Evolutionary conservation across 2,797 vertebrate genomes (phyloP), one percentile per base, ranked within the genome.

Genomic region (Neosilurus hyrtlii): DNA sequence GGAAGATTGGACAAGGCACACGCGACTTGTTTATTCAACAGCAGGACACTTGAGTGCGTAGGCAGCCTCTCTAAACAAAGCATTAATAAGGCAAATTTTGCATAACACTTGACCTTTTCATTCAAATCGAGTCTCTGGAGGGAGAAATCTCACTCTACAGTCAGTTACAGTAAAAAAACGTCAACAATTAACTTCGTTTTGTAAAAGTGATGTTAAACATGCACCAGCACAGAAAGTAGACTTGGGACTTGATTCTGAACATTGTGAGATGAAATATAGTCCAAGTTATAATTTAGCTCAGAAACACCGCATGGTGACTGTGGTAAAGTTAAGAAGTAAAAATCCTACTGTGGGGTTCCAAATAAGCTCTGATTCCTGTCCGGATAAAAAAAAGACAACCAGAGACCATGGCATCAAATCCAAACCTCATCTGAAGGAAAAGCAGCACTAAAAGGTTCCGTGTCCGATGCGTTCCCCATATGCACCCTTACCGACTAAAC

Each of bases 401-500:
- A 83, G 82, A 82, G 85, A 84, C 84, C 81, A 77, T 24, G 77
- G 81, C 83, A 90, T 90, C 83, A 83, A 71, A 88, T 86, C 88
- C 82, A 67, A 79, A 78, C 84, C 83, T 87, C 30, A 84, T 77
- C 85, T 88, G 82, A 80, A 82, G 79, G 83, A 79, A 51, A 80
- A 59, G 43, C 71, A n/a, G 74, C 76, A 57, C 54, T 72, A 72
- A 67, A 82, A 73, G 49, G 14, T 26, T 62, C 62, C 22, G 26
- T 51, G 61, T 57, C 80, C 81, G 85, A 89, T 86, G 76, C 79
- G 73, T 82, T 86, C 71, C 54, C 83, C 79, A 82, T 80, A 80
- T 14, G 74, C 62, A 81, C 62, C 54, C 84, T 83, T 66, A 83
- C 56, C 61, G 51, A 74, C 67, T 80, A 85, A 88, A 85, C 78